phyloP scores from a whole-genome alignment of 2,888 invertebrate genomes.

The Hesperia comma region DNA sequence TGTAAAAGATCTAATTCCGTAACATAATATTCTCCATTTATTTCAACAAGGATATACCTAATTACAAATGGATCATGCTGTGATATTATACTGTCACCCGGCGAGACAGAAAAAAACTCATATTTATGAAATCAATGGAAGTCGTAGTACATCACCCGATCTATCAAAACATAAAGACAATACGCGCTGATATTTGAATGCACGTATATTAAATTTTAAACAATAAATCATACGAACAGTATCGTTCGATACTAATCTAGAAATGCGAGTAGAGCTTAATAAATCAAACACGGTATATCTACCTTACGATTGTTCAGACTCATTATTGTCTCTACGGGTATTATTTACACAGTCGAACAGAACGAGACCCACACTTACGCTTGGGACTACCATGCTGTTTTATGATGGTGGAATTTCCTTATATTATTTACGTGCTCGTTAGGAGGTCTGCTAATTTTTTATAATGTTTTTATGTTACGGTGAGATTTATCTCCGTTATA shows the following conservation, averaged over 20 bases:
- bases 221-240: constrained; percentile 44
- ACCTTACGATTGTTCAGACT: constrained; percentile 71
- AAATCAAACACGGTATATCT: constrained; percentile 76
- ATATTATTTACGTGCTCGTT: background rate
- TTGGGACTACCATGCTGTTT: constrained; percentile 30
- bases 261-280: constrained; percentile 63
- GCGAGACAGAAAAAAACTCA: background rate
- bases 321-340: constrained; percentile 76
- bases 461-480: no score
- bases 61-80: no score
- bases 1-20: no score
- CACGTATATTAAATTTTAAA: constrained; percentile 42
- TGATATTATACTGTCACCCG: no score
- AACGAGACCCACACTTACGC: constrained; percentile 51
- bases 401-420: constrained; percentile 1
- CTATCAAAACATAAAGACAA: constrained; percentile 35
- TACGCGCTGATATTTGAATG: constrained; percentile 35
- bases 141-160: constrained; percentile 9
- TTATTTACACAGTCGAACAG: constrained; percentile 71
- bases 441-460: no score
- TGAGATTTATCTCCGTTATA: no score
- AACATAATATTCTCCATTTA: no score
- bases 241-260: constrained; percentile 48
- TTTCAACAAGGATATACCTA: no score
- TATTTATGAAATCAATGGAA: constrained; percentile 3